Conservation (phyloP, 2,113 vertebrate species). For the Ahaetulla prasina region DNA sequence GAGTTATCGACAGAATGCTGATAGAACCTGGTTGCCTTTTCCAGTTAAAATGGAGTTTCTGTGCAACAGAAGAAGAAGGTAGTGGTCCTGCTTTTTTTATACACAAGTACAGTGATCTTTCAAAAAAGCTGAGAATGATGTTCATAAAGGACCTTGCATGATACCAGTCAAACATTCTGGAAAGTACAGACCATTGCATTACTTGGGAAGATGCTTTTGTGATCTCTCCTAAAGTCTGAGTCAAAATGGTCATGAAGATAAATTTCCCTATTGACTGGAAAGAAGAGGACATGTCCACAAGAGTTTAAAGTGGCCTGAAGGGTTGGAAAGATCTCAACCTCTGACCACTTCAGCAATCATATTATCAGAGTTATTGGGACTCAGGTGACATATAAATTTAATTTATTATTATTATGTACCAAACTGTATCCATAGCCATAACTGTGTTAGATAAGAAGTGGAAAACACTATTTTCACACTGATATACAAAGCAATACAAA, state of each 20-base stretch:
- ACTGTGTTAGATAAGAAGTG: background rate
- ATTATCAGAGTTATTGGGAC: background rate
- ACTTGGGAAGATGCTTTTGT: background rate
- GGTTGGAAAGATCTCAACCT: background rate
- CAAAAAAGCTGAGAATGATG: background rate
- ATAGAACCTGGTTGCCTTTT: background rate
- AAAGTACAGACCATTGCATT: background rate
- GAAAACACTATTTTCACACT: background rate
- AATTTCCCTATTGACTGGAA: background rate
- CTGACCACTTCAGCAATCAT: background rate
- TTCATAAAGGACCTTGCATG: background rate
- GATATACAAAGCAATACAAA: background rate
- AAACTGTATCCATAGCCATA: background rate
- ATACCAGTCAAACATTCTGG: background rate
- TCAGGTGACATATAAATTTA: background rate
- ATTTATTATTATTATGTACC: background rate
- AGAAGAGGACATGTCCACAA: background rate
- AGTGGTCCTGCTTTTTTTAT: background rate
- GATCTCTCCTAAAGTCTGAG: background rate
- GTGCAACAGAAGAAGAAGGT: background rate
- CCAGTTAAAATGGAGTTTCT: background rate
- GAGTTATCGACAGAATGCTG: background rate
- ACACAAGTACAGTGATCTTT: background rate
- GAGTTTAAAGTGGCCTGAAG: background rate
- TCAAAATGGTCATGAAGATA: background rate